Base-by-base conservation (phyloP, 2,888 invertebrate species). In the Aromia moschata region DNA sequence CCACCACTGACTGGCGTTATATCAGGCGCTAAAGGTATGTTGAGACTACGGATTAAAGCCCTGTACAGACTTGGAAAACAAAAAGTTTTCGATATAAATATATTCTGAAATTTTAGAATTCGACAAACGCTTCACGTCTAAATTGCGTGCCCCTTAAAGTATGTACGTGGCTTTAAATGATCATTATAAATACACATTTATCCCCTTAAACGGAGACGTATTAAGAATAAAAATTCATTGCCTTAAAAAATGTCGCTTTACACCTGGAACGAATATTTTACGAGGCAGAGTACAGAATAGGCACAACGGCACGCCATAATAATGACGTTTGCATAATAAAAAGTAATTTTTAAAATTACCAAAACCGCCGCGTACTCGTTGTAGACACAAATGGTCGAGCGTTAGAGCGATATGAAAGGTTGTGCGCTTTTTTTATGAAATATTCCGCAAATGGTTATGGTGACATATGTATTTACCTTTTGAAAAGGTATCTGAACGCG, bases 311-410 rank as follows among this genome's bases (percentile, higher is more conserved):
- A 1, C 11, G 5, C 41, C 41, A 41, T 41, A 41, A 41, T 41
- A 41, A 41, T 41, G 41, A 41, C 18, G 20, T 18, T 18, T 41
- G 17, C 20, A 18, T 17, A 41, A 41, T 18, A 41, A 41, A 17
- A 41, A 41, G 41, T 41, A 41, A 41, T 41, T 41, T 41, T 41
- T 18, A 41, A 38, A 38, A 41, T 41, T 41, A 17, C 11, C 18
- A 41, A 10, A 18, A 1, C 41, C 20, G 33, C 2, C 3, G n/a
- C 11, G 41, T 41, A 40, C 15, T 3, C 12, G 18, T 41, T 17
- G 17, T n/a, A 41, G 7, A 17, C 20, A 41, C 20, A 41, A 41
- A 41, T 41, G 12, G 11, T 16, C 17, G 9, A 15, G 18, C 20
- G 20, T 41, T 33, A 41, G 10, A 18, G 20, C n/a, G n/a, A 18